A percentile compares a stretch with the other conserved stretches of the same genome.
These are phyloP conservation scores for Eclectus roratus DNA, from an alignment of 2,113 vertebrate genomes.

Conservation along the genomic window DNA sequence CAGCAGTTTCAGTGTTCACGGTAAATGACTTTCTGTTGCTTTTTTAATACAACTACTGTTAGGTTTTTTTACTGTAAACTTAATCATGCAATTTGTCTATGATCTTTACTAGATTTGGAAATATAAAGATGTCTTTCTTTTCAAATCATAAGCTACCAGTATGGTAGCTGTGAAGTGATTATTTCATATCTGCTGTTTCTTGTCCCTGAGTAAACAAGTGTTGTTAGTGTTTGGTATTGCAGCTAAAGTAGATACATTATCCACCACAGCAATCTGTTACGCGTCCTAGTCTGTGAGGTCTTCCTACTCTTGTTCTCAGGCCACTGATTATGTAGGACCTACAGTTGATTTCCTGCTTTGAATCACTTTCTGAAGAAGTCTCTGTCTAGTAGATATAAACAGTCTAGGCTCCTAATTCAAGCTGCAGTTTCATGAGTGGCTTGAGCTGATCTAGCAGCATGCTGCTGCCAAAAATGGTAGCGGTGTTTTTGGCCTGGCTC, in stretches of 20 bases:
- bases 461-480: not conserved
- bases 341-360: not conserved
- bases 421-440: not conserved
- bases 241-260: not conserved
- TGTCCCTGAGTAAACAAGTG: not conserved
- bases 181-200: not conserved
- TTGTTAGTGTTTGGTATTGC: not conserved
- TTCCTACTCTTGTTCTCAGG: not conserved
- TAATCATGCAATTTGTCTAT: not conserved
- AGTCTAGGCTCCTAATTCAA: not conserved
- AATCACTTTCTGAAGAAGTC: not conserved
- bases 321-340: not conserved
- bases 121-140: not conserved
- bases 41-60: not conserved
- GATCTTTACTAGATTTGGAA: not conserved
- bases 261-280: accelerated
- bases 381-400: not conserved
- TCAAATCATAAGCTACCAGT: not conserved
- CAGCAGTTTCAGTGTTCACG: not conserved
- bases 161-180: not conserved
- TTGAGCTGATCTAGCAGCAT: not conserved
- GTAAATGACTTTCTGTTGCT: not conserved
- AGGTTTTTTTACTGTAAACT: not conserved
- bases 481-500: not conserved
- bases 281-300: not conserved